Evolutionary conservation across 2,113 vertebrate genomes (phyloP).

Genomic region (Synodontis membranacea): DNA sequence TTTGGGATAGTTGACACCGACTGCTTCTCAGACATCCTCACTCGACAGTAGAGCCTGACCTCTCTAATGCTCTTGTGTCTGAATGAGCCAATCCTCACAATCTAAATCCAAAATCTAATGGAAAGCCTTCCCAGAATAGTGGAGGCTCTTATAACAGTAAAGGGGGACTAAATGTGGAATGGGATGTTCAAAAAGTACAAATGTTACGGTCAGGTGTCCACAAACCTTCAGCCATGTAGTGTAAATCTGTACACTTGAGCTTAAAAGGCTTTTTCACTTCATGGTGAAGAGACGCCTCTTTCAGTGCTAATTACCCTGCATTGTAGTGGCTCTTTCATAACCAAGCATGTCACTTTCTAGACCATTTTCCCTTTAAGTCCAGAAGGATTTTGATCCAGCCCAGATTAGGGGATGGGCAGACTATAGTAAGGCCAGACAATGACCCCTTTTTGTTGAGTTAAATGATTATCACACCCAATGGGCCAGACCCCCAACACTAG

Average conservation of each 20-base stretch:
- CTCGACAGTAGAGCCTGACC: not conserved
- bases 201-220: not conserved
- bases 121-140: not conserved
- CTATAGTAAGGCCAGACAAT: conserved; percentile 33
- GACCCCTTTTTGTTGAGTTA: conserved; percentile 47
- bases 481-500: conserved; percentile 27
- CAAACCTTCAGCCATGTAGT: not conserved
- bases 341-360: not conserved
- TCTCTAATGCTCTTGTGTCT: not conserved
- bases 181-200: not conserved
- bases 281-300: not conserved
- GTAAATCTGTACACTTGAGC: not conserved
- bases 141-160: not conserved
- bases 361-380: not conserved
- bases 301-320: not conserved
- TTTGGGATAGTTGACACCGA: not conserved
- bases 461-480: conserved; percentile 43
- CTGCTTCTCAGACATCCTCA: not conserved
- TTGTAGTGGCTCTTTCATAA: conserved; percentile 15
- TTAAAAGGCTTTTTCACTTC: not conserved
- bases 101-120: not conserved
- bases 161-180: not conserved
- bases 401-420: conserved; percentile 7
- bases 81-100: not conserved
- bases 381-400: conserved; percentile 4